Conservation (phyloP, 2,113 vertebrate genomes). For the Solea solea region DNA sequence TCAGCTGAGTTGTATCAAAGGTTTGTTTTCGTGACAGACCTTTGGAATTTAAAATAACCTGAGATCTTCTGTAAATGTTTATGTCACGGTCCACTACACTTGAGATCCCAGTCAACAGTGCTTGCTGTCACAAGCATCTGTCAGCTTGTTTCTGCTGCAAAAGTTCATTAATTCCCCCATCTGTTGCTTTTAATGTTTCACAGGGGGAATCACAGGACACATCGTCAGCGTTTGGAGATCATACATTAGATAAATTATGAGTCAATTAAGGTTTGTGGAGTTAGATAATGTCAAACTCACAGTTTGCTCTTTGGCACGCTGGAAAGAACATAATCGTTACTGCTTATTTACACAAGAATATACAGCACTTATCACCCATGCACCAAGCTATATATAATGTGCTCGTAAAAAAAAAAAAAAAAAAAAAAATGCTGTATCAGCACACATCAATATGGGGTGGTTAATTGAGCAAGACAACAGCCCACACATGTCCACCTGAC, state of each 20-base stretch:
- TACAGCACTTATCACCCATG: not conserved
- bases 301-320: slow-evolving; percentile 3
- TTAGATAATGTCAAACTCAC: slow-evolving; percentile 15
- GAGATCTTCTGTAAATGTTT: slow-evolving; percentile 2
- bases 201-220: slow-evolving; percentile 39
- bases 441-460: too few relatives aligned
- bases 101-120: slow-evolving; percentile 21
- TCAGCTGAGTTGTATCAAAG: too few relatives aligned
- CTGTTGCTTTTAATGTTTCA: slow-evolving; percentile 54
- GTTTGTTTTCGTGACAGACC: too few relatives aligned
- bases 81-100: slow-evolving; percentile 24
- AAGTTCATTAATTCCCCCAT: slow-evolving; percentile 64
- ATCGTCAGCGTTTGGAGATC: slow-evolving; percentile 42
- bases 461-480: not conserved
- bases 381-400: not conserved
- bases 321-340: slow-evolving; percentile 8
- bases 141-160: slow-evolving; percentile 43
- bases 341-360: not conserved
- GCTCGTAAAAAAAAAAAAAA: slow-evolving; percentile 7
- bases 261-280: slow-evolving; percentile 42
- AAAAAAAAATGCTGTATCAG: not conserved
- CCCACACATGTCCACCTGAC: slow-evolving; percentile 11
- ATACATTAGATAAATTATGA: slow-evolving; percentile 61
- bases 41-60: not conserved
- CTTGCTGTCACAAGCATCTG: slow-evolving; percentile 42